Evolutionary conservation across 2,113 vertebrate genomes (phyloP), one percentile per base, ranked within the genome.

Genomic region (Rhinoptilus africanus): DNA sequence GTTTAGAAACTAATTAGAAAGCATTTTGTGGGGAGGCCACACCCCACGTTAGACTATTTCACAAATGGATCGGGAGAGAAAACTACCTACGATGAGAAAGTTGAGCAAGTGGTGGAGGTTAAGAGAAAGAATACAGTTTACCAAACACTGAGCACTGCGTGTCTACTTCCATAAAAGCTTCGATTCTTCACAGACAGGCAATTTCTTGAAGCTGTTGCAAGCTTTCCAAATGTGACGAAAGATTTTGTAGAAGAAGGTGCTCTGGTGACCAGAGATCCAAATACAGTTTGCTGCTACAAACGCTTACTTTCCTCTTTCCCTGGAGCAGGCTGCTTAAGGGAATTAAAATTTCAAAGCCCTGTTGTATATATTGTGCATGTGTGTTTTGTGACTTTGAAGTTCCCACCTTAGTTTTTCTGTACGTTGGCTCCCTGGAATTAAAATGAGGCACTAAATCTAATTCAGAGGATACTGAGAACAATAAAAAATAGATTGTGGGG

Each of bases 1-100:
- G 81, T 95, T 96, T 96, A 93, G 94, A 96, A 97, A 94, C 69
- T 93, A 94, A 95, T 91, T 94, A 88, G 85, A 85, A 95, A 89
- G 56, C n/a, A 1, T 77, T 97, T 97, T 86, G 78, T 78, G 84
- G 48, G n/a, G 68, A 77, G 88, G 83, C 91, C 68, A 62, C 93
- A 72, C 88, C 93, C 95, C 22, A 6, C 26, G 64, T 94, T 96
- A 68, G 60, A 18, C 64, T 93, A 27, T 93, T 95, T 96, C 95
- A 95, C 85, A 96, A 96, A 96, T 51, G 74, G 74, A 89, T 67
- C 22, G 11, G 75, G 76, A 59, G 45, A 83, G 79, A 85, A 89
- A 73, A 47, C 78, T 75, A 41, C 32, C 63, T 71, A 59, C 63
- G 56, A 69, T 93, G 86, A 60, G 84, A 92, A 93, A 84, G 67